Conservation (phyloP, 2,113 vertebrate species). For the Alligator mississippiensis region DNA sequence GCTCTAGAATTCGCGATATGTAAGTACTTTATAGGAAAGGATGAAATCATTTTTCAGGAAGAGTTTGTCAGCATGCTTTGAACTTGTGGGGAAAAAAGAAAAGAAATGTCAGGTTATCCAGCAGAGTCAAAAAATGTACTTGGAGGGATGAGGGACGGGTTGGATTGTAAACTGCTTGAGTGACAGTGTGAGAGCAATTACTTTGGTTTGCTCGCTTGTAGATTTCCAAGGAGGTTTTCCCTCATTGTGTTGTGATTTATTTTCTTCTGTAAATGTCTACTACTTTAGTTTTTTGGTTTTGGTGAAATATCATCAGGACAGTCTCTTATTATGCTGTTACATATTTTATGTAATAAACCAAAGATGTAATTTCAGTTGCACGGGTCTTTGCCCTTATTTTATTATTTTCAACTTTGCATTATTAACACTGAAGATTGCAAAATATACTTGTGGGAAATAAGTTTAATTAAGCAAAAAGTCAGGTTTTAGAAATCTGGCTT, state of each 20-base stretch:
- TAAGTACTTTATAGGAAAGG: neutral
- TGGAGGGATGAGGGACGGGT: neutral
- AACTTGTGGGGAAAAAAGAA: neutral
- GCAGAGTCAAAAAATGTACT: neutral
- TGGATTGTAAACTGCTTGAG: neutral
- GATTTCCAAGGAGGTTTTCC: neutral
- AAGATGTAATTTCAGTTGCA: neutral
- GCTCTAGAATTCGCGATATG: neutral
- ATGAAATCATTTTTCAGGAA: slow-evolving; percentile 25
- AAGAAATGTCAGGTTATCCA: neutral
- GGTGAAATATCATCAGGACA: neutral
- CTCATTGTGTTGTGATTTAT: neutral
- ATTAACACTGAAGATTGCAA: neutral
- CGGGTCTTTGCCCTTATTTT: neutral
- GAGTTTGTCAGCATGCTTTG: neutral
- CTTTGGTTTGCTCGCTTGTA: fast-evolving
- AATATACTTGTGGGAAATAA: neutral
- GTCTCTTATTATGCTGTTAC: neutral
- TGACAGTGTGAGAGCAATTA: neutral
- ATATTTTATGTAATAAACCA: neutral
- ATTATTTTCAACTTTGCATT: neutral
- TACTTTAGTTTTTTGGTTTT: neutral
- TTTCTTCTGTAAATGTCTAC: neutral
- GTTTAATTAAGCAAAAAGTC: neutral
- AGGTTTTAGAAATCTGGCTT: neutral